Conservation (phyloP, 2,113 vertebrate genomes). For the Diglossa brunneiventris region DNA sequence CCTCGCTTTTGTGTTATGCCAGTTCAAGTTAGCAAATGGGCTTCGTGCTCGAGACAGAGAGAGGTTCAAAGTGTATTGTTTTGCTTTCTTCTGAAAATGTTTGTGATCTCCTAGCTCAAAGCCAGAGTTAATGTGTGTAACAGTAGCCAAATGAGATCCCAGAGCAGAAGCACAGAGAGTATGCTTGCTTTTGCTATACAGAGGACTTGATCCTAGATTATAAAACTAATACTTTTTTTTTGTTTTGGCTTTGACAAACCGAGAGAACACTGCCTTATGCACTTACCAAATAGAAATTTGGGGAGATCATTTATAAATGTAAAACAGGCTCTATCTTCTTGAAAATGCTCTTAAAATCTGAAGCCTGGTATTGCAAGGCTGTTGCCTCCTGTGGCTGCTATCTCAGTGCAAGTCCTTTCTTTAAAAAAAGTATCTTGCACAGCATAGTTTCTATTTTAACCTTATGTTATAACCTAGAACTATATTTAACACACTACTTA, state of each 20-base stretch:
- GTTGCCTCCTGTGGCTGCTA: neutral
- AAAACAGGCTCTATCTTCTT: neutral
- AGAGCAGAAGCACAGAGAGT: neutral
- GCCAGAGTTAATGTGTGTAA: neutral
- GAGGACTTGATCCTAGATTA: neutral
- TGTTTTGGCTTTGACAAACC: neutral
- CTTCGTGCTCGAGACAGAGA: neutral
- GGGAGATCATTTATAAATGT: neutral
- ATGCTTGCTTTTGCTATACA: neutral
- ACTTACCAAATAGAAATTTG: neutral
- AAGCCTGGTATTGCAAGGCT: neutral
- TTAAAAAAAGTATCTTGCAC: no score
- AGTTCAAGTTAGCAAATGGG: neutral
- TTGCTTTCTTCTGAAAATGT: neutral
- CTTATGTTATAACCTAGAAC: no score
- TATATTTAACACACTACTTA: no score
- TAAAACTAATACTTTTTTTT: neutral
- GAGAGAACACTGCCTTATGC: neutral
- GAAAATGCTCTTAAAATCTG: neutral
- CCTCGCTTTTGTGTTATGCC: neutral
- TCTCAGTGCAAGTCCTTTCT: no score
- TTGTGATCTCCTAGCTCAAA: neutral
- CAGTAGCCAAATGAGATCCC: neutral
- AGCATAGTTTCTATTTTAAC: no score
- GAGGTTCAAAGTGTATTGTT: neutral